phyloP scores from a whole-genome alignment of 2,797 vertebrate species.

The Coccyzus lansbergi region DNA sequence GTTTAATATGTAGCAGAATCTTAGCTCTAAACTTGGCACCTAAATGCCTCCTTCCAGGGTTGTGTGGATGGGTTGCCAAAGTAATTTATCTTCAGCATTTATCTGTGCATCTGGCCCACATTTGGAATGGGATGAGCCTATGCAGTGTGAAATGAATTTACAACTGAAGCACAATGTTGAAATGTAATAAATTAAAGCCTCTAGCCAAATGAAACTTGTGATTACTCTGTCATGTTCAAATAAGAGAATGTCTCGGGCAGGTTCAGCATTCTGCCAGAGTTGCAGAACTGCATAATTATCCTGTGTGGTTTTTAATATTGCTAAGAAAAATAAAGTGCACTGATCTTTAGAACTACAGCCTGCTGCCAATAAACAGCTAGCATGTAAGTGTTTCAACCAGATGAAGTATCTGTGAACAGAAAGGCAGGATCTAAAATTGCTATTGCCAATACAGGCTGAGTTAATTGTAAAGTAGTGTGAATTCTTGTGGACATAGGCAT shows the following conservation, averaged over 20 bases:
- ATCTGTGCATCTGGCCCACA: slow-evolving; percentile 30
- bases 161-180: slow-evolving; percentile 25
- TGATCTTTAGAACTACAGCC: not conserved
- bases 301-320: not conserved
- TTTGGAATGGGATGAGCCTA: not conserved
- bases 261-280: not conserved
- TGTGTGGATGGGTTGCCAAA: not conserved
- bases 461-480: not conserved
- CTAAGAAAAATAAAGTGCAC: not conserved
- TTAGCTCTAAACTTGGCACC: slow-evolving; percentile 20
- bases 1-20: not conserved
- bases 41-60: not conserved
- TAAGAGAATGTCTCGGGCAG: slow-evolving; percentile 22
- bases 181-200: not conserved
- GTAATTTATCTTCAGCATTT: not conserved
- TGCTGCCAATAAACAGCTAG: not conserved
- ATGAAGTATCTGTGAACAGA: not conserved
- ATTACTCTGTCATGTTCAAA: not conserved
- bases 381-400: not conserved
- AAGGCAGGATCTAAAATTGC: not conserved
- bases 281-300: slow-evolving; percentile 38
- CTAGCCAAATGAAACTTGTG: slow-evolving; percentile 30
- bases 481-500: not conserved
- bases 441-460: not conserved
- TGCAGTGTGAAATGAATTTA: not conserved